Evolutionary conservation across 1,140 invertebrate species (phyloP), one percentile per base, ranked within the genome.

Genomic region (Tetragnatha versicolor): DNA sequence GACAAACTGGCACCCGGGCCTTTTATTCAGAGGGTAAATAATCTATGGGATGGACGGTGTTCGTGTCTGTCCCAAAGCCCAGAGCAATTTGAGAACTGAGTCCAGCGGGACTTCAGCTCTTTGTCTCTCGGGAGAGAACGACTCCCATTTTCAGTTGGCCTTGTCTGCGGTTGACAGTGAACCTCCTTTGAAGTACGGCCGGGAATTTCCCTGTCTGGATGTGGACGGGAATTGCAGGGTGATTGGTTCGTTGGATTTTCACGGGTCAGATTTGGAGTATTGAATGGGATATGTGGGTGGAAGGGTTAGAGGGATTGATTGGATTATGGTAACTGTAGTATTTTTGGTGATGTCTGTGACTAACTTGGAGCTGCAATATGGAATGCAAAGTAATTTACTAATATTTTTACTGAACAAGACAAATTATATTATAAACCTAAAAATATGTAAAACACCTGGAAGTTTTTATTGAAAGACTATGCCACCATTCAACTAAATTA

Each of bases 11-110:
- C 45, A 22, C 65, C 51, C 47, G 51, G 31, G 29, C 65, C 65
- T 51, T 37, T 68, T 33, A 47, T 20, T 47, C 37, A 33, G n/a
- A n/a, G 33, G 33, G 65, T 68, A 68, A 68, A 68, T 68, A 68
- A 68, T 68, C 65, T 68, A 68, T 68, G 47, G 51, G 42, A 9
- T 33, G 27, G 31, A 51, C 20, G 47, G 29, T 51, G 65, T 42
- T 33, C 65, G 25, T 49, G 42, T 68, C 47, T n/a, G 9, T 1
- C 35, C 65, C 42, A 51, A 49, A 33, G 42, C 65, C 45, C 65
- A 68, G n/a, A 49, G 65, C 65, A 68, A 68, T 68, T 68, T 68
- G 35, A 20, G 42, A 33, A 33, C 65, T 25, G 47, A 47, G 27
- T 33, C 31, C 31, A 12, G 39, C 9, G 35, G 42, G 1, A 47